Conservation (phyloP, 1,140 invertebrate species). For the Eupeodes corollae region DNA sequence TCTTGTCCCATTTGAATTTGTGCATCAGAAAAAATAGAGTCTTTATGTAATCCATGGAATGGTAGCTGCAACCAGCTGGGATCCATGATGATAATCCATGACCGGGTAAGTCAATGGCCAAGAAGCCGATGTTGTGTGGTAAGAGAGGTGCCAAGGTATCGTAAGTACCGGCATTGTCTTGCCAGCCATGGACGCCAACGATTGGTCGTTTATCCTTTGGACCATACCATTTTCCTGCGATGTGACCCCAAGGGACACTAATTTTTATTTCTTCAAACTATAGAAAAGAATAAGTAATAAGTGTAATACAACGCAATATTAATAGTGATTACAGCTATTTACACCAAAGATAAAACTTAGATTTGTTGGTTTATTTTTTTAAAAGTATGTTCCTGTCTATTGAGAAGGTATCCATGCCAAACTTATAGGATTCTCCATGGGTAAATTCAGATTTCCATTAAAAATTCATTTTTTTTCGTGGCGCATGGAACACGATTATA, state of each 20-base stretch:
- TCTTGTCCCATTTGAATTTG: slow-evolving; percentile 55
- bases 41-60: slow-evolving; percentile 43
- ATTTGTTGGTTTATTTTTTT: too few species aligned
- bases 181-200: slow-evolving; percentile 63
- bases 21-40: slow-evolving; percentile 46
- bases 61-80: slow-evolving; percentile 50
- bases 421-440: too few species aligned
- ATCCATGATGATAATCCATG: slow-evolving; percentile 59
- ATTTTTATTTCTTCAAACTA: slow-evolving; percentile 52
- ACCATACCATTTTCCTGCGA: slow-evolving; percentile 60
- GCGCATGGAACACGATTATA: too few species aligned
- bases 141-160: slow-evolving; percentile 54
- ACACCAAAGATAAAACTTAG: too few species aligned
- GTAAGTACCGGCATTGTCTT: slow-evolving; percentile 63
- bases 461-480: too few species aligned
- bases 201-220: slow-evolving; percentile 49
- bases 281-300: too few species aligned
- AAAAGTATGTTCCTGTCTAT: too few species aligned
- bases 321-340: too few species aligned
- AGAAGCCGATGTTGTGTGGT: slow-evolving; percentile 43
- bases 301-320: too few species aligned
- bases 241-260: slow-evolving; percentile 51
- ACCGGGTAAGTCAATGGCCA: slow-evolving; percentile 57
- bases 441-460: too few species aligned
- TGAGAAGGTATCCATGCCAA: too few species aligned